Conservation (phyloP, 2,797 vertebrate species). For the Sebastes itinus region DNA sequence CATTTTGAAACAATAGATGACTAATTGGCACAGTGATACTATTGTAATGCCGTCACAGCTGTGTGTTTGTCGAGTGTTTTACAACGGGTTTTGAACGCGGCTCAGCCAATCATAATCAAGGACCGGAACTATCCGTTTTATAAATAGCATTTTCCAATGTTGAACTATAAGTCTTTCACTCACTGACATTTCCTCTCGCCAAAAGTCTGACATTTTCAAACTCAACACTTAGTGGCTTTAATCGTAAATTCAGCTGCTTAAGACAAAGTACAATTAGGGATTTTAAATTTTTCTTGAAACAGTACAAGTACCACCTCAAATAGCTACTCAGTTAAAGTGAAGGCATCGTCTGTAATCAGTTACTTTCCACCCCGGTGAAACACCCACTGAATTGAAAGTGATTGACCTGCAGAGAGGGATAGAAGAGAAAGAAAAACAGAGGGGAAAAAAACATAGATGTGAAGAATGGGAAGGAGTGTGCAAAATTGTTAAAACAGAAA, state of each 20-base stretch:
- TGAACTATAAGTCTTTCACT: neutral
- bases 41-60: neutral
- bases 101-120: neutral
- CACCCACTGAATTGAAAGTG: neutral
- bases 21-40: neutral
- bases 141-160: neutral
- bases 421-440: neutral
- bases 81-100: too few relatives aligned
- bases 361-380: neutral
- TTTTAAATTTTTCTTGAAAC: neutral
- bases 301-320: neutral
- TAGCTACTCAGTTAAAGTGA: neutral
- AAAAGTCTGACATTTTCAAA: neutral
- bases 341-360: neutral
- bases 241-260: neutral
- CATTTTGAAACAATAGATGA: neutral
- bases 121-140: neutral
- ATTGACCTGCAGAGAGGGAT: neutral
- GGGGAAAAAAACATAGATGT: neutral
- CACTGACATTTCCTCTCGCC: neutral
- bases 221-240: neutral
- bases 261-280: neutral
- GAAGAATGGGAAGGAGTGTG: constrained; percentile 1
- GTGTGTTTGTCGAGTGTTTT: neutral
- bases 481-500: constrained; percentile 1